phyloP scores from a whole-genome alignment of 2,888 invertebrate genomes.

The Pyrocoelia pectoralis region DNA sequence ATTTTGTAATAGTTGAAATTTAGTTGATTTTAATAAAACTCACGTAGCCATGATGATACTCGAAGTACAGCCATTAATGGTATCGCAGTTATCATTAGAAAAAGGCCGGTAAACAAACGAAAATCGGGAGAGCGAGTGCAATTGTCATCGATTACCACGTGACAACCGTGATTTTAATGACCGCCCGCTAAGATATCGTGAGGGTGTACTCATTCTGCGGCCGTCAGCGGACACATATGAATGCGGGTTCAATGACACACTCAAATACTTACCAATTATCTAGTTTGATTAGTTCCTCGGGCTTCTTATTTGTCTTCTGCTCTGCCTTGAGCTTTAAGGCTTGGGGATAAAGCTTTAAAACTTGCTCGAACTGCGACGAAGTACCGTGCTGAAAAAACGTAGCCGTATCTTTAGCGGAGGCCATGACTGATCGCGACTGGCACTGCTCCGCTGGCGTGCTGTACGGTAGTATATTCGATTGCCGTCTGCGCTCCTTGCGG shows the following conservation, averaged over 20 bases:
- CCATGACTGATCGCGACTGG: conserved; percentile 59
- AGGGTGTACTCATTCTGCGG: conserved; percentile 66
- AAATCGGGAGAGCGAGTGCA: conserved; percentile 62
- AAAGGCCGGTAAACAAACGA: conserved; percentile 55
- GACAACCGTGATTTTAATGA: conserved; percentile 74
- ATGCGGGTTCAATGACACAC: conserved; percentile 49
- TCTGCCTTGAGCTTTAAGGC: conserved; percentile 91
- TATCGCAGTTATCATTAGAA: conserved; percentile 66
- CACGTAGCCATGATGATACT: conserved; percentile 53
- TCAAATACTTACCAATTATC: conserved; percentile 87
- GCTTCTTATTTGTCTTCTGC: conserved; percentile 84
- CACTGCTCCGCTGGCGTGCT: conserved; percentile 50
- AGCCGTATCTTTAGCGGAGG: conserved; percentile 89
- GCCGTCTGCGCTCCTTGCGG: conserved; percentile 45
- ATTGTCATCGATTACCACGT: conserved; percentile 78
- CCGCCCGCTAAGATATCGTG: conserved; percentile 65
- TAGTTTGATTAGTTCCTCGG: conserved; percentile 92
- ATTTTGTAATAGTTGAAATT: not conserved
- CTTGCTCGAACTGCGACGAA: conserved; percentile 86
- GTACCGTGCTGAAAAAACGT: conserved; percentile 93
- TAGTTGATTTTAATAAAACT: not conserved
- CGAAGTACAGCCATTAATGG: conserved; percentile 44
- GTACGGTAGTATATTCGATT: conserved; percentile 43
- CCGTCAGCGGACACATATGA: conserved; percentile 47
- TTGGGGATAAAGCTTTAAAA: conserved; percentile 90